These are phyloP conservation scores for Itoplectis maculator DNA, from an alignment of 2,888 invertebrate genomes.

Conservation along the genomic window DNA sequence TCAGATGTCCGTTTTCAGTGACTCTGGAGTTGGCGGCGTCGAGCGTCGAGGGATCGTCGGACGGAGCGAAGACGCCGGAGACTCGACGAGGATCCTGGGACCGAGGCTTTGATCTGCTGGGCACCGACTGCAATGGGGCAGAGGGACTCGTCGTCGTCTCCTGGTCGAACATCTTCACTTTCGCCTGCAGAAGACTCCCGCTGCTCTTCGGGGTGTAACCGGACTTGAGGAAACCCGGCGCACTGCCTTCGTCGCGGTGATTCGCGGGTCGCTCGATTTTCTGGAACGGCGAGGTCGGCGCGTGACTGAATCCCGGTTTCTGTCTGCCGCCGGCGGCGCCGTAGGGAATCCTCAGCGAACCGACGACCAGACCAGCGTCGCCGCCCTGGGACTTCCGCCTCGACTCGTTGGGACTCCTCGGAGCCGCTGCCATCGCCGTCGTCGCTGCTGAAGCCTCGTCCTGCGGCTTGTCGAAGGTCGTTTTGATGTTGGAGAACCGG, in stretches of 20 bases:
- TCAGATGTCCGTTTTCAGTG: slow-evolving; percentile 74
- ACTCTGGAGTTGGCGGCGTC: slow-evolving; percentile 47
- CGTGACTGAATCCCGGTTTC: slow-evolving; percentile 78
- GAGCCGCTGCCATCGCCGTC: not conserved
- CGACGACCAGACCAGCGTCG: slow-evolving; percentile 57
- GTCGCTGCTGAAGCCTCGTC: no score
- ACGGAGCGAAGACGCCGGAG: slow-evolving; percentile 29
- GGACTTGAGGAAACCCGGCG: slow-evolving; percentile 69
- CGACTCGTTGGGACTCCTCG: slow-evolving; percentile 29
- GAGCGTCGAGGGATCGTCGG: slow-evolving; percentile 66
- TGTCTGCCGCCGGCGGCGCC: slow-evolving; percentile 24
- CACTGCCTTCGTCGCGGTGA: slow-evolving; percentile 36
- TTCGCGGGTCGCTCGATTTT: slow-evolving; percentile 74
- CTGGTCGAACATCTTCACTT: slow-evolving; percentile 78
- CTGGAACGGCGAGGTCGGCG: slow-evolving; percentile 81
- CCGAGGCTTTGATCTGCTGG: slow-evolving; percentile 66
- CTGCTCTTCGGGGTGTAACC: slow-evolving; percentile 74
- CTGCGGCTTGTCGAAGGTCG: slow-evolving; percentile 89
- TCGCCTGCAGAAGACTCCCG: slow-evolving; percentile 74
- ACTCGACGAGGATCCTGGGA: slow-evolving; percentile 47
- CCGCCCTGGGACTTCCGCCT: slow-evolving; percentile 5
- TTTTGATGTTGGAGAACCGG: slow-evolving; percentile 93
- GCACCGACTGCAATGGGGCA: not conserved
- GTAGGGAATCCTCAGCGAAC: slow-evolving; percentile 60
- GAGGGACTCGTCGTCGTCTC: slow-evolving; percentile 29